These are phyloP conservation scores for Corella eumyota DNA, from an alignment of 23 tunicate species.

Conservation along the genomic window DNA sequence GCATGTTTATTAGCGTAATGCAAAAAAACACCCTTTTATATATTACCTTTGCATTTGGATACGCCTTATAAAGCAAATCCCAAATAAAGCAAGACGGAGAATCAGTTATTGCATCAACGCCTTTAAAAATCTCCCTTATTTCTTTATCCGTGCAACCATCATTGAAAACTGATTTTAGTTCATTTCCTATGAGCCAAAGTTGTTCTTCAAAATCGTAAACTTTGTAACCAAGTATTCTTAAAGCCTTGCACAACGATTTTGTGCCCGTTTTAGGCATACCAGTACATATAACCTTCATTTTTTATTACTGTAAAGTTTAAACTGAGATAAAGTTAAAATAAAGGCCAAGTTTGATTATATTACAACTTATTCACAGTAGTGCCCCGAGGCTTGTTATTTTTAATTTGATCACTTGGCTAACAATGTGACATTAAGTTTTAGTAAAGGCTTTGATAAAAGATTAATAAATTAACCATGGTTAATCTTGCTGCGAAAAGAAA, in stretches of 20 bases:
- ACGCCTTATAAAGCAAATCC: slow-evolving; percentile 43
- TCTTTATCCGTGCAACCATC: slow-evolving; percentile 42
- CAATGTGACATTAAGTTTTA: too few relatives aligned
- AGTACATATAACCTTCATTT: slow-evolving; percentile 47
- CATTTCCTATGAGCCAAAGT: slow-evolving; percentile 18
- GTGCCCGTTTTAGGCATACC: slow-evolving; percentile 58
- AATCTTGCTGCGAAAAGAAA: too few relatives aligned
- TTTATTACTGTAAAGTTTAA: background rate
- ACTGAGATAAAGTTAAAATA: too few relatives aligned
- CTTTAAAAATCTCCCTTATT: slow-evolving; percentile 15
- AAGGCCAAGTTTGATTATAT: too few relatives aligned
- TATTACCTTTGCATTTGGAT: slow-evolving; percentile 61
- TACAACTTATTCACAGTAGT: too few relatives aligned
- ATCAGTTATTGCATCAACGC: slow-evolving; percentile 65
- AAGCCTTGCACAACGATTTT: slow-evolving; percentile 29
- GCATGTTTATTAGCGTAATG: background rate
- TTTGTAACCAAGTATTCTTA: slow-evolving; percentile 28
- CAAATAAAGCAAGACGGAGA: slow-evolving; percentile 29
- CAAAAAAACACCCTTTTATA: background rate
- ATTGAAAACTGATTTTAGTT: slow-evolving; percentile 6
- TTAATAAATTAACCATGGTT: too few relatives aligned
- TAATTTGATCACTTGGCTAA: too few relatives aligned
- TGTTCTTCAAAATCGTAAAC: slow-evolving; percentile 64
- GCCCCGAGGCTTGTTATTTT: too few relatives aligned
- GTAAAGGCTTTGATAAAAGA: too few relatives aligned